Evolutionary conservation across 2,113 vertebrate species (phyloP), one percentile per base, ranked within the genome.

Genomic region (mouse (Mus musculus)): DNA sequence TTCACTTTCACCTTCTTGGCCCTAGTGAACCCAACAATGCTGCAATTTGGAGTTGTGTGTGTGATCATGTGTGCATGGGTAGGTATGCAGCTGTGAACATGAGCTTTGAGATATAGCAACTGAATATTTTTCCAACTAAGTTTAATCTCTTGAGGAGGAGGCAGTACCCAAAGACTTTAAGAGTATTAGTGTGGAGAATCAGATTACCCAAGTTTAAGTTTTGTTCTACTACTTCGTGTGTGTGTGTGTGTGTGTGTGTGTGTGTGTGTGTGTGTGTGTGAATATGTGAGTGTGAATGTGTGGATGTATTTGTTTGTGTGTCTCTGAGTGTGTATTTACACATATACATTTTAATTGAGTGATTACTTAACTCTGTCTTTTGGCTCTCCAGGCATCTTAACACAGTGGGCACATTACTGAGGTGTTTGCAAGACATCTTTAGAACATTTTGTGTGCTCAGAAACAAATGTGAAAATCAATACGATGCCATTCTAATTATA

Each of bases 391-490:
- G 39, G 17, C 59, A 88, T 85, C 20, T 93, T 56, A 82, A 69
- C 82, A 89, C 89, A 85, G 90, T 97, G 95, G 49, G 82, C 87
- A 52, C 97, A 91, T 84, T 81, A 86, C 26, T 95, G 67, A 82
- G 77, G 49, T 80, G 82, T 97, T 69, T 96, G 52, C 69, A 97
- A 86, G 86, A 88, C 95, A 85, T 90, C 63, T 96, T 98, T 96
- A 54, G 88, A 97, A 97, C 69, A 96, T 96, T 92, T 72, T 61
- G 13, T 96, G 78, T 95, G n/a, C 89, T 97, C 75, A 82, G 94
- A 97, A 90, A 96, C 56, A 97, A 98, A 97, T 2, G 96, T 26
- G 61, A 98, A 98, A 98, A 98, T 98, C 96, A 96, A 98, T 98
- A 98, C 24, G 87, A 54, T 97, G 76, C 97, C 96, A 97, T 97